phyloP scores from a whole-genome alignment of 2,797 vertebrate genomes.

The Tinamus major region DNA sequence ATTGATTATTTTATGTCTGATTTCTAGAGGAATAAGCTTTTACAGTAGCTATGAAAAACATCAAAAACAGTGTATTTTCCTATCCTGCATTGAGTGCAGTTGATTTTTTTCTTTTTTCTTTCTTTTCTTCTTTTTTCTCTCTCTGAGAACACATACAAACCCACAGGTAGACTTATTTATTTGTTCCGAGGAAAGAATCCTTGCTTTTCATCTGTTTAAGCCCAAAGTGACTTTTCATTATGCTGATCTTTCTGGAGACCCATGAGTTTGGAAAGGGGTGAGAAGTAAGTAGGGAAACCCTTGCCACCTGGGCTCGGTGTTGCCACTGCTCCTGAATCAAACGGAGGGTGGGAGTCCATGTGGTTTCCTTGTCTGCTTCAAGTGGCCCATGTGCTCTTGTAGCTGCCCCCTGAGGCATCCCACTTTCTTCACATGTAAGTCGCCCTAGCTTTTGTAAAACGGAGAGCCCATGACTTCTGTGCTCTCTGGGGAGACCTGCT shows the following conservation, averaged over 20 bases:
- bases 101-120: not conserved
- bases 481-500: not conserved
- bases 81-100: not conserved
- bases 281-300: not conserved
- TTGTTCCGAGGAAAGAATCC: not conserved
- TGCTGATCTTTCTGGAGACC: not conserved
- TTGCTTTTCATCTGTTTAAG: not conserved
- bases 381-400: not conserved
- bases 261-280: not conserved
- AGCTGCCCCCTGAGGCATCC: not conserved
- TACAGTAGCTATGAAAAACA: not conserved
- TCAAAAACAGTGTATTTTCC: not conserved
- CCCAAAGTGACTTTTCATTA: not conserved
- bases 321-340: not conserved
- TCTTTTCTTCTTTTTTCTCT: not conserved
- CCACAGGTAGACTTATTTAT: not conserved
- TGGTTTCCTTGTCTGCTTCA: not conserved
- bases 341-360: not conserved
- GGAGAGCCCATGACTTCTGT: accelerated
- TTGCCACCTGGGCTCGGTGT: not conserved
- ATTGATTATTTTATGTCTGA: not conserved
- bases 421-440: accelerated
- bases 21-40: not conserved
- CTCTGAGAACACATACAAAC: not conserved
- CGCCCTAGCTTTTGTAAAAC: accelerated